Base-by-base conservation (phyloP, 1,140 invertebrate genomes). In the Pygmarrhopalites habei region DNA sequence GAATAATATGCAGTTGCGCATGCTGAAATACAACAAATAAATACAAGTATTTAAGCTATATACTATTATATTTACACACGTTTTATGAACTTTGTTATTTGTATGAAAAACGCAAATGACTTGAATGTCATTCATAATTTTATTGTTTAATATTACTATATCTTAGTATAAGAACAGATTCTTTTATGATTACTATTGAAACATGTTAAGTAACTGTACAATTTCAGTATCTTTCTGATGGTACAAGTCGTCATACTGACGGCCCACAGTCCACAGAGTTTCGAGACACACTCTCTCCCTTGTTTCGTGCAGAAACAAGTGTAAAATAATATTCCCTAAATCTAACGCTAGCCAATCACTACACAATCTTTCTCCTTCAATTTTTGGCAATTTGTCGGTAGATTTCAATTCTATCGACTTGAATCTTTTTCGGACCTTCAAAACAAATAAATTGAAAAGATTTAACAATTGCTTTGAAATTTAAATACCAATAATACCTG, bases 241-340 rank as follows among this genome's bases (percentile, higher is more conserved):
- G n/a, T 73, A 80, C 71, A 85, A 76, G 23, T 84, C 79, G 75
- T 95, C 92, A 80, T 82, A 91, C 72, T 90, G 77, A 1, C 82
- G 74, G 10, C 92, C 92, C 39, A 94, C 82, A 49, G 87, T 81
- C 93, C 93, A 97, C 23, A 96, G 75, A 7, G 86, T 87, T 78
- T 97, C 93, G 60, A 97, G 78, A 78, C 96, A 92, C 75, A 92
- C 94, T 44, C 79, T 72, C 66, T 82, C 73, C 71, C 93, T 80
- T 7, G 81, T 79, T 71, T 85, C 77, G 4, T 79, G 74, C 28
- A 83, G 84, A 76, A 95, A 92, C 66, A 96, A 82, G 72, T 97
- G 92, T n/a, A 96, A 72, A 1, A 86, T 86, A 67, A 96, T 95
- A 73, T 95, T 95, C 57, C 89, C 89, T 79, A 96, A 80, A 81